A percentile compares a stretch with the other conserved stretches of the same genome.
These are phyloP conservation scores for Andrena camellia DNA, from an alignment of 2,888 invertebrate genomes.

Conservation along the genomic window DNA sequence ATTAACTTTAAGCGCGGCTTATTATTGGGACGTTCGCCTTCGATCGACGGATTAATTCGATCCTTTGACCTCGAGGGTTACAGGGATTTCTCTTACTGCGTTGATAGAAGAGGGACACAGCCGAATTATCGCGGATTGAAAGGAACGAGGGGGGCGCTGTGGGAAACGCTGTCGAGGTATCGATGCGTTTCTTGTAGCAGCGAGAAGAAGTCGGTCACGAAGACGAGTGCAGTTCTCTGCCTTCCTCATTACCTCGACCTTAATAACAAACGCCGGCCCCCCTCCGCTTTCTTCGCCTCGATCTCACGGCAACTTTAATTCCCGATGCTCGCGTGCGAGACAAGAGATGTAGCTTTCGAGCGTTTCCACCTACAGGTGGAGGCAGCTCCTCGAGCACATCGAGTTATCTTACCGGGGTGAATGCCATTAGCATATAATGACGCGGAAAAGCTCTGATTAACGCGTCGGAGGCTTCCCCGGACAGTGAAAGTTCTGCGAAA, in stretches of 20 bases:
- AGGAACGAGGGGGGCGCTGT: not conserved
- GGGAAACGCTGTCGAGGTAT: not conserved
- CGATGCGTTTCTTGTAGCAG: not conserved
- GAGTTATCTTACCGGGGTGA: not conserved
- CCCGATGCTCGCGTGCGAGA: conserved; percentile 5
- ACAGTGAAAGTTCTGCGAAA: conserved; percentile 72
- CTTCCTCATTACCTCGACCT: conserved; percentile 62
- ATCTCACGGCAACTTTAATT: conserved; percentile 43
- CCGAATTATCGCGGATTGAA: too few relatives aligned
- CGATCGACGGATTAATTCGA: not conserved
- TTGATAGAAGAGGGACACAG: not conserved
- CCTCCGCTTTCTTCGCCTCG: conserved; percentile 38
- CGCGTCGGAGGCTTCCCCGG: conserved; percentile 48
- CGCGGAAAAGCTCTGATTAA: conserved; percentile 57
- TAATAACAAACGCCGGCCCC: conserved; percentile 50
- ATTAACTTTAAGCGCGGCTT: not conserved
- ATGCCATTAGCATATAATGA: conserved; percentile 59
- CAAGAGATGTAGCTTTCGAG: conserved; percentile 57
- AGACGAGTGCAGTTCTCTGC: conserved; percentile 28
- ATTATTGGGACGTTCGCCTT: not conserved
- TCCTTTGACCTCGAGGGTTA: not conserved
- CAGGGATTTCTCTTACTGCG: conserved; percentile 6
- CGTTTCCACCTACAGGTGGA: conserved; percentile 43
- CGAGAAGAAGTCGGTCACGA: conserved; percentile 47
- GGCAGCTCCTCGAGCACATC: conserved; percentile 30